Evolutionary conservation across 1,140 invertebrate genomes (phyloP), one percentile per base, ranked within the genome.

Genomic region (Pseudomyrmex flavicornis): DNA sequence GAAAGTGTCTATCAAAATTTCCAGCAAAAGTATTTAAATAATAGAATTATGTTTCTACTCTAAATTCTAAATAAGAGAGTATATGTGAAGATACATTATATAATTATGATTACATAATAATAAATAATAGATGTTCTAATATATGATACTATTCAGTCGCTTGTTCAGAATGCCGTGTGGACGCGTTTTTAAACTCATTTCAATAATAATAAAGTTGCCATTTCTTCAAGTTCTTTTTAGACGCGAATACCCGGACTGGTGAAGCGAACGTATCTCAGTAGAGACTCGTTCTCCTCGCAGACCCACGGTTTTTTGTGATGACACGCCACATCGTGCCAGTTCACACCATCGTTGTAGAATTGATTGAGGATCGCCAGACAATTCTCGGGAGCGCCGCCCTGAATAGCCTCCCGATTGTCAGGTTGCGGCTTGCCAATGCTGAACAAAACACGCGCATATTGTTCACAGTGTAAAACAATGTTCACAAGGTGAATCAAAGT

Each of bases 241-340:
- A 97, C 94, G 88, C 96, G 95, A 73, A 97, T 93, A 87, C 96
- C 96, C 44, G 97, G 97, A 92, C 97, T 97, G 70, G 96, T 97
- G 91, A 96, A 97, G 86, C 96, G 95, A 52, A 97, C 96, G 92
- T 97, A 98, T 95, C 97, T 97, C 20, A 98, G 92, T 5, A 98
- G 95, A 20, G 96, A 95, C 79, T 97, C 96, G 91, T 97, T 97
- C 88, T 97, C 97, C 92, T 98, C 97, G 91, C 97, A 98, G 17
- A 97, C 96, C 93, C 97, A 97, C 2, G 97, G 96, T 93, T 98
- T 98, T 90, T 96, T 96, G 91, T 98, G 97, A 90, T 98, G 97
- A 90, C 97, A 98, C 85, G 97, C 97, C 22, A 98, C 97, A 89
- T 98, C 97, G 90, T 98, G 97, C 97, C 97, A 98, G 91, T 97